Percentiles rank a stretch among this genome's conserved stretches.
Conservation (phyloP, 2,797 vertebrate species). For the Otolemur crassicaudatus region DNA sequence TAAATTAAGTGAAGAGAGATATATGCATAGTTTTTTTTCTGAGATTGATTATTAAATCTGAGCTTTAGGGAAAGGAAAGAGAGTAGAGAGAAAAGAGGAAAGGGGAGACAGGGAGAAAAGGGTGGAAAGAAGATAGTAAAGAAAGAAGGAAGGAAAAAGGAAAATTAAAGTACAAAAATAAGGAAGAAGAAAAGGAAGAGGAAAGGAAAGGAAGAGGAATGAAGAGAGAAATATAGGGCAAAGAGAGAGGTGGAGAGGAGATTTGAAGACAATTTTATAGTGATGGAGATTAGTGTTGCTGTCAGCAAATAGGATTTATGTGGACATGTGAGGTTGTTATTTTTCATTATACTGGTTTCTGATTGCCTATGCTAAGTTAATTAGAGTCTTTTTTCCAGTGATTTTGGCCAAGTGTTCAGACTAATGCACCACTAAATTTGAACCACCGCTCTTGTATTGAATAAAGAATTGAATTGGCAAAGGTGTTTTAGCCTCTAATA, state of each 20-base stretch:
- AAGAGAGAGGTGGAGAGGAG: neutral
- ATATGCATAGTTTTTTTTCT: neutral
- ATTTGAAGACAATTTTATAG: neutral
- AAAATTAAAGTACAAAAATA: neutral
- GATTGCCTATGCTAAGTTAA: neutral
- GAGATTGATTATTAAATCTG: neutral
- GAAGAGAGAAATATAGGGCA: neutral
- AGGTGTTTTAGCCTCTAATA: constrained; percentile 40
- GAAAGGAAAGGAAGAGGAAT: neutral
- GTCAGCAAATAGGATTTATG: neutral
- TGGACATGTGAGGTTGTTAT: neutral
- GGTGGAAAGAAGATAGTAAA: neutral
- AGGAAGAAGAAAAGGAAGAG: neutral
- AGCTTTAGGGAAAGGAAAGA: neutral
- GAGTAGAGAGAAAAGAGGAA: neutral
- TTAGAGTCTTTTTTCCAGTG: constrained; percentile 43
- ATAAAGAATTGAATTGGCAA: constrained; percentile 38
- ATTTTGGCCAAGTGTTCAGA: constrained; percentile 43
- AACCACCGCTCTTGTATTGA: neutral
- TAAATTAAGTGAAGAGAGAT: neutral
- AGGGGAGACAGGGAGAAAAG: neutral
- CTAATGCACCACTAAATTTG: constrained; percentile 56
- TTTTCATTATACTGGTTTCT: neutral
- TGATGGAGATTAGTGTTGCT: neutral
- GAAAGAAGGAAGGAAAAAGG: neutral